phyloP scores from a whole-genome alignment of 2,113 vertebrate genomes.

The Menidia beryllina region DNA sequence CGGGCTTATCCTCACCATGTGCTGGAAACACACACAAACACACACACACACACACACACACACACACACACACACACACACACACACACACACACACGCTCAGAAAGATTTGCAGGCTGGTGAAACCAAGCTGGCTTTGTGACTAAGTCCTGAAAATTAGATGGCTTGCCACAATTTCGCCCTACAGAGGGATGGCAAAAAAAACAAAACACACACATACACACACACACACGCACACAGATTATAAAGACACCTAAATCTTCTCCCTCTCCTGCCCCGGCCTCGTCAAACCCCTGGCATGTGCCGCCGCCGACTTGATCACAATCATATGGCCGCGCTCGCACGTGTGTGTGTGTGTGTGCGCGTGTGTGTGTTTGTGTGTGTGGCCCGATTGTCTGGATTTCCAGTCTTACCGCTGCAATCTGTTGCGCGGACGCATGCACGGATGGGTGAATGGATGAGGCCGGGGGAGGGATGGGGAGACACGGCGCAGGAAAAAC shows the following conservation, averaged over 20 bases:
- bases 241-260: slow-evolving; percentile 68
- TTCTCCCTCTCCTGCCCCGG: slow-evolving; percentile 46
- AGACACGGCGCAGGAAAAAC: slow-evolving; percentile 67
- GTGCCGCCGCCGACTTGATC: slow-evolving; percentile 62
- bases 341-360: slow-evolving; percentile 35
- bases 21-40: slow-evolving; percentile 45
- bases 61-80: slow-evolving; percentile 1
- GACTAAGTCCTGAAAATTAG: slow-evolving; percentile 79
- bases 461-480: slow-evolving; percentile 27
- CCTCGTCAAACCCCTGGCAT: slow-evolving; percentile 40
- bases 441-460: slow-evolving; percentile 12
- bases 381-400: slow-evolving; percentile 55
- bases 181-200: slow-evolving; percentile 49
- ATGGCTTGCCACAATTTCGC: slow-evolving; percentile 62
- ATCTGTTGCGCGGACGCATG: slow-evolving; percentile 70
- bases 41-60: slow-evolving; percentile 12
- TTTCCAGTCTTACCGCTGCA: slow-evolving; percentile 68
- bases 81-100: slow-evolving; percentile 12
- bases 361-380: slow-evolving; percentile 27
- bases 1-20: slow-evolving; percentile 65
- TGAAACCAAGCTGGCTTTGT: slow-evolving; percentile 75
- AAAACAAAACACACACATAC: slow-evolving; percentile 23
- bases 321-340: slow-evolving; percentile 62
- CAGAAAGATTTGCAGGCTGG: slow-evolving; percentile 53
- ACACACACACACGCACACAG: slow-evolving; percentile 17